Evolutionary conservation across 1,140 invertebrate species (phyloP).

Genomic region (Papilio xuthus): DNA sequence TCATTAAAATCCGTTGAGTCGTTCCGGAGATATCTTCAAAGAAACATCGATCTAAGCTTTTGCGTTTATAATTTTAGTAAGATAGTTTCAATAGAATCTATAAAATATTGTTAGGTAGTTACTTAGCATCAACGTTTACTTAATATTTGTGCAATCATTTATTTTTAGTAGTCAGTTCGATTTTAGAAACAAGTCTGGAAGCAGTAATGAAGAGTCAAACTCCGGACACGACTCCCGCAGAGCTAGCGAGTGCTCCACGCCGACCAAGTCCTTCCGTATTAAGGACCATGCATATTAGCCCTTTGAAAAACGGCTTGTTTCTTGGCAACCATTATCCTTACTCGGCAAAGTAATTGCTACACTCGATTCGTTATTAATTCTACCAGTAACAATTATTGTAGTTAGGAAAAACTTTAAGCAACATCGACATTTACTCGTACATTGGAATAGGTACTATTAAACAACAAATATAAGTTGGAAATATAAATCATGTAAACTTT

Average conservation of each 20-base stretch:
- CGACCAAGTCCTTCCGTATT: slow-evolving; percentile 12
- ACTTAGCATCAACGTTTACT: background rate
- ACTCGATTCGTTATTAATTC: background rate
- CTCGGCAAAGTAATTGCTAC: background rate
- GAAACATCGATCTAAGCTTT: too few relatives aligned
- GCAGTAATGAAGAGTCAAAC: background rate
- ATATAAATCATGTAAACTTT: background rate
- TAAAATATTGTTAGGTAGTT: background rate
- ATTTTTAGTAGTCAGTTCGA: background rate
- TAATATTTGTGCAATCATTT: background rate
- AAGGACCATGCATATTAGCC: background rate
- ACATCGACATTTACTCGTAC: too few relatives aligned
- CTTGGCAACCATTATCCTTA: too few relatives aligned
- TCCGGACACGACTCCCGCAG: slow-evolving; percentile 24
- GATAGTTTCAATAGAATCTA: background rate
- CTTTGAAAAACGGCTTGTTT: background rate
- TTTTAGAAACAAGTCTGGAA: slow-evolving; percentile 1
- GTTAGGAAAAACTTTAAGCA: background rate
- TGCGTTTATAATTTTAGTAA: too few relatives aligned
- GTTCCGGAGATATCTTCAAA: too few relatives aligned
- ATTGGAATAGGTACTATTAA: background rate
- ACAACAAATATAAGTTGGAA: background rate
- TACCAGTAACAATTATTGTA: background rate
- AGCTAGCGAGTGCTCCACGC: background rate
- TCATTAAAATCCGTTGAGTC: too few relatives aligned